Conservation (phyloP, 2,797 vertebrate genomes). For the Enteromius treurensis region DNA sequence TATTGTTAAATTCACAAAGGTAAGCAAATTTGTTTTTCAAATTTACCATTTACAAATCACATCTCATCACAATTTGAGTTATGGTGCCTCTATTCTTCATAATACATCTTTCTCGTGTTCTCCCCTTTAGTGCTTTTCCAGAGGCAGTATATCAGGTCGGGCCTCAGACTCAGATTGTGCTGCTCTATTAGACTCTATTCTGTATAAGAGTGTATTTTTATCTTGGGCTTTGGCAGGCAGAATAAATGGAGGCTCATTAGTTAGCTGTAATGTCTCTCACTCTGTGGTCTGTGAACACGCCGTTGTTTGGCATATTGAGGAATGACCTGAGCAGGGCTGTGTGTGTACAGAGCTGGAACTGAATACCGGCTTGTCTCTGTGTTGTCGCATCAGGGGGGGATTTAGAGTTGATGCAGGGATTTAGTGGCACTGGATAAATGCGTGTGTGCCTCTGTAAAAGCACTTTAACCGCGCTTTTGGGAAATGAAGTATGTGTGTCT, state of each 20-base stretch:
- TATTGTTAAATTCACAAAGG: neutral
- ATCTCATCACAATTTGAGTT: neutral
- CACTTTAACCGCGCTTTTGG: neutral
- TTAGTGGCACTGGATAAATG: slow-evolving; percentile 26
- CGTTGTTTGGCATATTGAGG: slow-evolving; percentile 72
- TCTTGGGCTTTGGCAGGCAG: slow-evolving; percentile 58
- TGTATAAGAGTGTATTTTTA: slow-evolving; percentile 62
- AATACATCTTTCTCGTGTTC: neutral
- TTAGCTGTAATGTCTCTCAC: slow-evolving; percentile 68
- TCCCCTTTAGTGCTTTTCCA: slow-evolving; percentile 37
- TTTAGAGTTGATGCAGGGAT: slow-evolving; percentile 35
- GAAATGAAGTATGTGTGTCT: slow-evolving; percentile 22
- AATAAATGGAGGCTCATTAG: slow-evolving; percentile 71
- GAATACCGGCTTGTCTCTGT: slow-evolving; percentile 48
- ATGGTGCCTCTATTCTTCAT: neutral
- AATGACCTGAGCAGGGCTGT: slow-evolving; percentile 59
- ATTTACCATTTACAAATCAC: too few relatives aligned
- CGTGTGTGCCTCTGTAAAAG: slow-evolving; percentile 19
- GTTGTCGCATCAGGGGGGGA: slow-evolving; percentile 46
- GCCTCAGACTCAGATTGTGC: slow-evolving; percentile 55
- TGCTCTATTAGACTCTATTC: slow-evolving; percentile 60
- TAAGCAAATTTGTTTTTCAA: too few relatives aligned
- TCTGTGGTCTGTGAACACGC: slow-evolving; percentile 72
- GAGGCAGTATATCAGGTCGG: slow-evolving; percentile 52
- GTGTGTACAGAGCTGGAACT: slow-evolving; percentile 47